Base-by-base conservation (phyloP, 2,797 vertebrate species). In the Tenualosa thibaudeaui region DNA sequence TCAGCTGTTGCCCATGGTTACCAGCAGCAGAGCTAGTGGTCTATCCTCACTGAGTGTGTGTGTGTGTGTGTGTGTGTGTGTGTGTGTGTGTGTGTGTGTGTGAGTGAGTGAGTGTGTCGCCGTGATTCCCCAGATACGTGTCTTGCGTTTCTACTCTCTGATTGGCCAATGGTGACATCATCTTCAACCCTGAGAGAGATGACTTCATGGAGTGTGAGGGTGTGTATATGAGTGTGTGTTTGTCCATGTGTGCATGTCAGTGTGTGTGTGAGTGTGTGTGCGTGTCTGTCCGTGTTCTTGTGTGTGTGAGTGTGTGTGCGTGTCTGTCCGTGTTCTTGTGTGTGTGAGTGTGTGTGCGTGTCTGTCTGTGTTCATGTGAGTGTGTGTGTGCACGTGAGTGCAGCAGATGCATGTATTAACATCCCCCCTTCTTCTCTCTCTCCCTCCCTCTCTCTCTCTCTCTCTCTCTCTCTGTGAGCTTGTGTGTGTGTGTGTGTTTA, bases 91-190 rank as follows among this genome's bases (percentile, higher is more conserved):
- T 71, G 65, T 71, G 62, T 68, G 24, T 31, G n/a, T 68, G 62
- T 68, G 60, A 26, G 60, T 65, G 60, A 26, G n/a, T 26, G n/a
- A 6, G 12, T 31, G 65, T 71, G 68, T 71, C 26, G 68, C 68
- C 68, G 68, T 71, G 68, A 71, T 71, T 71, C 68, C 68, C 68
- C 31, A 40, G 68, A 71, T 71, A 71, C 68, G 68, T 40, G 68
- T 71, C 1, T 71, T 71, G 68, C 68, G 13, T 40, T 71, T 31
- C 24, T 71, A 6, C 31, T 19, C 12, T 40, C 68, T 40, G 68
- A 71, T 71, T 71, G 68, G 68, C 68, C 37, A 19, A 37, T 71
- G 68, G 5, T 71, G 68, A 71, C 68, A 71, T 71, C 68, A 71
- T 71, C 68, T 71, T 40, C 3, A 71, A 40, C 68, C 68, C 68